Evolutionary conservation across 2,888 invertebrate genomes (phyloP), one percentile per base, ranked within the genome.

Genomic region (Taphrorychus bicolor): DNA sequence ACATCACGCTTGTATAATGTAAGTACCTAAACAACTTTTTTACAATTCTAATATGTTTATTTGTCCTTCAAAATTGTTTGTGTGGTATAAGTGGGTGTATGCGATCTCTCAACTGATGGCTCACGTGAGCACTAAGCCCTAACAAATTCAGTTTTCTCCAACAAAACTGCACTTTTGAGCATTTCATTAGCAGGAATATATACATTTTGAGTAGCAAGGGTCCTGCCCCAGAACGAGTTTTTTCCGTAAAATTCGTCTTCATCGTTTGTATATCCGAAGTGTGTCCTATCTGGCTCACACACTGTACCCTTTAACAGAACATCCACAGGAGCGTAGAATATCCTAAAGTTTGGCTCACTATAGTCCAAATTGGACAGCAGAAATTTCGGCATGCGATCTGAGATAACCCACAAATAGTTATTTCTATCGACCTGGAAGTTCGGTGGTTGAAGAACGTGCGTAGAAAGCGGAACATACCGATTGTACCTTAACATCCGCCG

Each of bases 361-460:
- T 88, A 92, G 78, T 93, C 89, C 32, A 94, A 81, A 45, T 86
- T 86, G 5, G 83, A 78, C n/a, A 84, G 66, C 24, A 93, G 82
- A 76, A 93, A 93, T 9, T 90, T 88, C 0, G 93, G 90, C 93
- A 94, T 93, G 42, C 89, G 86, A 79, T 94, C 93, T 0, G 92
- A 92, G 2, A 94, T 86, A 0, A 93, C 90, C 94, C 94, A 94
- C 2, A 91, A 85, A 71, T 91, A 90, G 70, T 86, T 84, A 63
- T 87, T 85, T 52, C 86, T 85, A 79, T 92, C 89, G 70, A 93
- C 67, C 70, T 70, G 40, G 32, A 70, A 68, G 7, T 14, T 14
- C 9, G 17, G 9, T 42, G 19, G 11, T 24, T 54, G 22, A 54
- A 11, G 2, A 32, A 45, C 1, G 7, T 45, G 7, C 45, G n/a